phyloP scores from a whole-genome alignment of 2,888 invertebrate species.

The Leptopilina drosophilae region DNA sequence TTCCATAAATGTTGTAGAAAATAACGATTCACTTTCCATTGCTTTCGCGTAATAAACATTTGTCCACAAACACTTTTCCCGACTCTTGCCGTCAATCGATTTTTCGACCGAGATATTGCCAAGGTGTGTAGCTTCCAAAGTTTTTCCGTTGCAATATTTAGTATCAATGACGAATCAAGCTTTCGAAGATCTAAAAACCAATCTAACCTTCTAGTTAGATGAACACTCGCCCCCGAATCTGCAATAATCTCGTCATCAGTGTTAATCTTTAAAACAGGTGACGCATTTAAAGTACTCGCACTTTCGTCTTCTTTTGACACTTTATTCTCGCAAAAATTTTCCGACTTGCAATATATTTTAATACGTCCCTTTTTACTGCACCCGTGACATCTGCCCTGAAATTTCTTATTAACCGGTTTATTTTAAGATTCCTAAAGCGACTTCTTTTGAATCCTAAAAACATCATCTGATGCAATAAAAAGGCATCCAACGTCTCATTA shows the following conservation, averaged over 20 bases:
- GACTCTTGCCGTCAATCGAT: constrained; percentile 6
- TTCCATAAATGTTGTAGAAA: constrained; percentile 46
- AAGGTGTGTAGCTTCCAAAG: constrained; percentile 42
- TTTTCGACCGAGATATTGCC: constrained; percentile 43
- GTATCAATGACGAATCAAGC: background rate
- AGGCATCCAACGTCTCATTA: constrained; percentile 38
- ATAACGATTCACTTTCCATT: constrained; percentile 41
- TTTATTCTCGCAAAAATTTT: background rate
- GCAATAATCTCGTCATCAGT: background rate
- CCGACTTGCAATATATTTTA: background rate
- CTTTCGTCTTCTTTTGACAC: background rate
- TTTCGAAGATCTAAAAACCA: constrained; percentile 22
- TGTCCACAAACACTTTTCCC: constrained; percentile 39
- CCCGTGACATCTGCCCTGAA: constrained; percentile 41
- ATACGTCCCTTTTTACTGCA: constrained; percentile 42
- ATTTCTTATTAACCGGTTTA: constrained; percentile 23
- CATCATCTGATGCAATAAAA: constrained; percentile 25
- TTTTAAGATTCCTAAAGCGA: constrained; percentile 10
- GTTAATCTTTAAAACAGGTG: background rate
- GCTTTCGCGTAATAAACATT: constrained; percentile 42
- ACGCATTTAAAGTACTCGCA: background rate
- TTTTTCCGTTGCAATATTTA: constrained; percentile 8
- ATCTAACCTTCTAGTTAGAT: constrained; percentile 1
- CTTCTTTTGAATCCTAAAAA: constrained; percentile 30
- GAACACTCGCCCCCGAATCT: constrained; percentile 3